Evolutionary conservation across 1,140 invertebrate genomes (phyloP).

Genomic region (Matsumurasca onukii): DNA sequence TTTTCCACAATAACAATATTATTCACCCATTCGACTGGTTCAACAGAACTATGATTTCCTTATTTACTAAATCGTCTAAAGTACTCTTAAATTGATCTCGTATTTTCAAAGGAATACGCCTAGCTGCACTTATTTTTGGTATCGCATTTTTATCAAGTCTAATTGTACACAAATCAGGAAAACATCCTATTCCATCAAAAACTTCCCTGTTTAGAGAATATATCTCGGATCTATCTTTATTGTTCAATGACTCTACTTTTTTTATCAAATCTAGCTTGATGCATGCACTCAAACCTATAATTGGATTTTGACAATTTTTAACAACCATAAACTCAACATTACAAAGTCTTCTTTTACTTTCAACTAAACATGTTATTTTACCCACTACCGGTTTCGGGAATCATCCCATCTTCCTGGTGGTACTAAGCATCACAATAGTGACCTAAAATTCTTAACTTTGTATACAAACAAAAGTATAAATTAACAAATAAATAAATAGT

Average conservation of each 20-base stretch:
- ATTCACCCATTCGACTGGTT: not conserved
- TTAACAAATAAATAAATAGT: no score
- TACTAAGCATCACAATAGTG: no score
- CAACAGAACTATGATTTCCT: not conserved
- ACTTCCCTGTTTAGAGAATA: not conserved
- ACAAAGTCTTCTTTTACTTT: not conserved
- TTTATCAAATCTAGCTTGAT: not conserved
- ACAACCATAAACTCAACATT: not conserved
- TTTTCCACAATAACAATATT: not conserved
- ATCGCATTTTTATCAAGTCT: not conserved
- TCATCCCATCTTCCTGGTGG: no score
- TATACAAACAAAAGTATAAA: no score
- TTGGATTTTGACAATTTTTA: not conserved
- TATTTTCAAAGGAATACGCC: no score
- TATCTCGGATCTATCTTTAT: not conserved
- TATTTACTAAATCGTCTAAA: not conserved
- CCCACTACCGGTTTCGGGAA: no score
- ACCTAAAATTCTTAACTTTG: no score
- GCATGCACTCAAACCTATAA: not conserved
- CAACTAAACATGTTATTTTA: not conserved
- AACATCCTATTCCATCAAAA: not conserved
- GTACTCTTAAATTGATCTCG: not conserved
- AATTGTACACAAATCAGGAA: not conserved
- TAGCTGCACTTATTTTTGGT: no score
- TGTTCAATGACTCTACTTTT: not conserved